Conservation (phyloP, 2,888 invertebrate genomes). For the Brachyptera putata region DNA sequence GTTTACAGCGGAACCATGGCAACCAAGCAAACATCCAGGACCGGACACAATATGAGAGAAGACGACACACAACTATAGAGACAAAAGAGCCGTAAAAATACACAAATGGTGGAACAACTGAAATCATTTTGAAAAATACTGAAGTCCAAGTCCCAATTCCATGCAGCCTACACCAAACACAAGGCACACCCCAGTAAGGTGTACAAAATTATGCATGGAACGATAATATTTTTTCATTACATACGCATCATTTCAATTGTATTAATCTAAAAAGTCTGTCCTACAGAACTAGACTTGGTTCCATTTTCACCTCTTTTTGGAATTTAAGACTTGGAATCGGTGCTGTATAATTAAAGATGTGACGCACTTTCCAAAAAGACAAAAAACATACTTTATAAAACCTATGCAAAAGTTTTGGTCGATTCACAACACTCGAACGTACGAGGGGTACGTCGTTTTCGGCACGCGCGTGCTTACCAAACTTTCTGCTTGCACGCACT, state of each 20-base stretch:
- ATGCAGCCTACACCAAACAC: no score
- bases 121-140: conserved; percentile 33
- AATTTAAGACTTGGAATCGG: conserved; percentile 32
- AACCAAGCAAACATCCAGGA: conserved; percentile 30
- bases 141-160: conserved; percentile 27
- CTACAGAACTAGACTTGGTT: conserved; percentile 18
- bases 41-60: conserved; percentile 26
- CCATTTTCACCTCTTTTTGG: conserved; percentile 27
- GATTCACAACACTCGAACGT: conserved; percentile 29
- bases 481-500: background rate
- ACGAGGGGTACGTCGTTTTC: conserved; percentile 2
- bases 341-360: conserved; percentile 25
- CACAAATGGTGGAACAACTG: conserved; percentile 31
- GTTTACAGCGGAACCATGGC: conserved; percentile 28
- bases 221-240: no score
- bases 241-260: conserved; percentile 3
- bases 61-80: conserved; percentile 33
- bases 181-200: background rate
- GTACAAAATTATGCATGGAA: conserved; percentile 25
- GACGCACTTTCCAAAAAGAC: conserved; percentile 28
- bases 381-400: conserved; percentile 31
- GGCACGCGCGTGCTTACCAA: no score
- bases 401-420: conserved; percentile 30
- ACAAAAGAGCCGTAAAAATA: conserved; percentile 34
- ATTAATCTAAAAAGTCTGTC: conserved; percentile 29